phyloP scores from a whole-genome alignment of 2,888 invertebrate genomes.

The Mythimna albipuncta region DNA sequence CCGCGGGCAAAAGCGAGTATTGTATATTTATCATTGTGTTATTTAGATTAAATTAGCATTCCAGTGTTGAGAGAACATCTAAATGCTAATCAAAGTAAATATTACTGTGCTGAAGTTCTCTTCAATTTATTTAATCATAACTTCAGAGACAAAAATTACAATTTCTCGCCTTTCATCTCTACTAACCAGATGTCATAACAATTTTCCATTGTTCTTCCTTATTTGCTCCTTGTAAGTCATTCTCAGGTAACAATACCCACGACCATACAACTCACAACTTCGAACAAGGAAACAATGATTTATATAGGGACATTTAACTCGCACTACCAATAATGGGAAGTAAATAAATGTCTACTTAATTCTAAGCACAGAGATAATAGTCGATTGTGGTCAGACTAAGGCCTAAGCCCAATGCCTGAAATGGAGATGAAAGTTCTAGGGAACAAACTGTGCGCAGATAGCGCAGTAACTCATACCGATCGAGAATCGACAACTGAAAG shows the following conservation, averaged over 20 bases:
- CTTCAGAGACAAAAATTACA: neutral
- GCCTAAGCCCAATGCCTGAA: slow-evolving; percentile 75
- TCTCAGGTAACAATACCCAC: neutral
- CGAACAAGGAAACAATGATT: slow-evolving; percentile 33
- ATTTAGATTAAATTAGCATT: no score
- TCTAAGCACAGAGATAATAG: slow-evolving; percentile 56
- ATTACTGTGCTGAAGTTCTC: no score
- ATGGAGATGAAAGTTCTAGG: slow-evolving; percentile 84
- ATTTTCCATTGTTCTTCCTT: neutral
- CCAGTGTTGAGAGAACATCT: no score
- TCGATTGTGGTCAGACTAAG: slow-evolving; percentile 66
- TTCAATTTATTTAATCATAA: no score
- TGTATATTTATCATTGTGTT: no score
- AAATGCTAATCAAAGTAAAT: no score
- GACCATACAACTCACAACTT: neutral
- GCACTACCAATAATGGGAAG: slow-evolving; percentile 44
- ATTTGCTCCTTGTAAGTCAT: neutral
- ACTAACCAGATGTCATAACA: neutral
- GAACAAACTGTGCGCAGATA: slow-evolving; percentile 71
- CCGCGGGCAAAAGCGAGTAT: no score
- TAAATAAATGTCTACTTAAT: slow-evolving; percentile 55
- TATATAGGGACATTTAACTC: slow-evolving; percentile 28
- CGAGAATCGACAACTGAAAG: slow-evolving; percentile 76
- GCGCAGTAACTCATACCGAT: slow-evolving; percentile 81
- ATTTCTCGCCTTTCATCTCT: neutral